These are phyloP conservation scores for Drosophila nigrodunni DNA, from an alignment of 1,140 invertebrate species.

Conservation along the genomic window DNA sequence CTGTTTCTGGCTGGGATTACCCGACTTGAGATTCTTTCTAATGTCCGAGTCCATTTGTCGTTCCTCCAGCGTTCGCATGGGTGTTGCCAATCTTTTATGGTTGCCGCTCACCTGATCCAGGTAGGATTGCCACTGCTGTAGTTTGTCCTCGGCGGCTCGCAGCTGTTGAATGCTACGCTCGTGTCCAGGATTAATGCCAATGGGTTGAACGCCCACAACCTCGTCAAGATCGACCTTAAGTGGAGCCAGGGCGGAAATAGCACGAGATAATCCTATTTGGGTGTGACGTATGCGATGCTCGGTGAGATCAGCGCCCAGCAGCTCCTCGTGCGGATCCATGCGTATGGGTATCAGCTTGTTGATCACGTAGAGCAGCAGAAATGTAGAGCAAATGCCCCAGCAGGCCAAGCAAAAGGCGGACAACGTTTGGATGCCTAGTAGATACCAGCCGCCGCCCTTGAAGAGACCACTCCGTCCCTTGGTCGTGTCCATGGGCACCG, in stretches of 20 bases:
- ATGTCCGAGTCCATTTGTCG: constrained; percentile 47
- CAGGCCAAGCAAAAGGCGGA: constrained; percentile 88
- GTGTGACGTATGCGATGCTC: constrained; percentile 90
- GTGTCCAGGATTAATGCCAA: constrained; percentile 87
- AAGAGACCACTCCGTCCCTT: constrained; percentile 93
- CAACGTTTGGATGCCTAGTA: constrained; percentile 93
- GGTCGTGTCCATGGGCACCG: constrained; percentile 91
- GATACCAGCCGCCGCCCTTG: constrained; percentile 94
- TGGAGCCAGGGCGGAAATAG: constrained; percentile 87
- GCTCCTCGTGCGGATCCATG: constrained; percentile 93
- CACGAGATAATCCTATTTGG: constrained; percentile 87
- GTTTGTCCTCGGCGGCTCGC: constrained; percentile 74
- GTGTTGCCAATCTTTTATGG: constrained; percentile 15
- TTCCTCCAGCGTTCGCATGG: constrained; percentile 27
- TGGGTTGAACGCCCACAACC: constrained; percentile 85
- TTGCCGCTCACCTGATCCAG: constrained; percentile 63
- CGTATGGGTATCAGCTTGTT: constrained; percentile 92
- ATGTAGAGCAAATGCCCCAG: constrained; percentile 91
- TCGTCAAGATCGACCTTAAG: constrained; percentile 85
- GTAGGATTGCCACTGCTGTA: constrained; percentile 79
- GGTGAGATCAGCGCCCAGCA: constrained; percentile 94
- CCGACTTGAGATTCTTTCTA: constrained; percentile 45
- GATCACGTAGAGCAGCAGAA: constrained; percentile 90
- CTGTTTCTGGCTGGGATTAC: constrained; percentile 6
- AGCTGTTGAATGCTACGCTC: constrained; percentile 85